Conservation (phyloP, 2,888 invertebrate species). For the Athetis lepigone region DNA sequence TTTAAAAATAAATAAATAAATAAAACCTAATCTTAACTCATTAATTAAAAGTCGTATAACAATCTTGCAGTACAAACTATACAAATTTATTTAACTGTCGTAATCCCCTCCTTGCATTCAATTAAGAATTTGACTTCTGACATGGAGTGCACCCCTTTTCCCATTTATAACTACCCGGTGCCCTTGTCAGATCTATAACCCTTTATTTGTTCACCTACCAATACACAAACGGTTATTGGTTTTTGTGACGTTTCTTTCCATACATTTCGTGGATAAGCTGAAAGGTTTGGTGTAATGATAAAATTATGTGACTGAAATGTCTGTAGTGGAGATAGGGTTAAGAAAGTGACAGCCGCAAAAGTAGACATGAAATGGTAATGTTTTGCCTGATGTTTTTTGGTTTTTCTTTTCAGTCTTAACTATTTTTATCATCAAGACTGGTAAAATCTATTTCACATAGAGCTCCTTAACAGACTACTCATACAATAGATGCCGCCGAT, state of each 20-base stretch:
- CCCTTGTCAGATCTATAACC: constrained; percentile 68
- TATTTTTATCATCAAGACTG: no score
- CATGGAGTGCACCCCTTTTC: constrained; percentile 53
- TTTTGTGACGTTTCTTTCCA: constrained; percentile 48
- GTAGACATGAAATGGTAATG: not conserved
- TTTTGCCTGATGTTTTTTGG: not conserved
- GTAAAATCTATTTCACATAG: not conserved
- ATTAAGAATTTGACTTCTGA: constrained; percentile 57
- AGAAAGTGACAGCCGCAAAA: not conserved
- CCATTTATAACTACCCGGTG: constrained; percentile 48
- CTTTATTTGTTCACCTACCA: constrained; percentile 57
- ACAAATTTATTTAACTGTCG: constrained; percentile 50
- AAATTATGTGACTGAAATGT: constrained; percentile 15
- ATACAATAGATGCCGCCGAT: not conserved
- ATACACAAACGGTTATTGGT: constrained; percentile 53
- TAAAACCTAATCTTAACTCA: not conserved
- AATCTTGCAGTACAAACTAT: constrained; percentile 19
- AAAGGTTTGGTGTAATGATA: constrained; percentile 44
- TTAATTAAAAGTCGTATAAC: constrained; percentile 4
- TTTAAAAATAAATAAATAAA: no score
- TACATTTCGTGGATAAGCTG: constrained; percentile 28
- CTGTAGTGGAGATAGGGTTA: constrained; percentile 6
- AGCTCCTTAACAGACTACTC: constrained; percentile 3
- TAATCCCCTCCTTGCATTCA: constrained; percentile 46
- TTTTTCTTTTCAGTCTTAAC: not conserved